phyloP scores from a whole-genome alignment of 2,797 vertebrate genomes.

The Nyctalus aviator region DNA sequence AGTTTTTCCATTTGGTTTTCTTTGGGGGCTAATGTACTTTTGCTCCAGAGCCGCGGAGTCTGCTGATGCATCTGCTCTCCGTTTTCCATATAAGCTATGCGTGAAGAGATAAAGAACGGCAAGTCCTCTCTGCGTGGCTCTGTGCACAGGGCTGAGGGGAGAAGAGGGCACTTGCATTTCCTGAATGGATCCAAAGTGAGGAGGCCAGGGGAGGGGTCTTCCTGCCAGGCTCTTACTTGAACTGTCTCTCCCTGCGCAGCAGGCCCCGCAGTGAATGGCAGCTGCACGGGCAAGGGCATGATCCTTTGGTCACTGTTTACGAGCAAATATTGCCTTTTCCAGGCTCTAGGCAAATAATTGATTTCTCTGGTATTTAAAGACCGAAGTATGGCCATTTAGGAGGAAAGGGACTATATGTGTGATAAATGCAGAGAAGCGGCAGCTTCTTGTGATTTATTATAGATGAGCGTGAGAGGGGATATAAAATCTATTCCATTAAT shows the following conservation, averaged over 20 bases:
- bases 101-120: neutral
- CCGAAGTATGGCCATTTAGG: neutral
- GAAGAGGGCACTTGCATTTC: neutral
- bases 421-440: neutral
- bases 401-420: neutral
- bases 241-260: neutral
- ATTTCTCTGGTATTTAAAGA: conserved; percentile 45
- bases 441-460: conserved; percentile 58
- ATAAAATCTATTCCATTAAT: conserved; percentile 69
- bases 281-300: neutral
- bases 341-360: neutral
- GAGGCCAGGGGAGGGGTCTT: neutral
- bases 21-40: neutral
- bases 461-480: conserved; percentile 45
- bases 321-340: neutral
- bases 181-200: neutral
- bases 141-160: neutral
- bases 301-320: neutral
- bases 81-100: neutral
- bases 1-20: neutral
- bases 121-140: neutral
- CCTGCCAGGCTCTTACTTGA: neutral
- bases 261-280: neutral
- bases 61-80: neutral
- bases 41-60: neutral